Conservation (phyloP, 2,797 vertebrate genomes). For the Enteromius radiatus region DNA sequence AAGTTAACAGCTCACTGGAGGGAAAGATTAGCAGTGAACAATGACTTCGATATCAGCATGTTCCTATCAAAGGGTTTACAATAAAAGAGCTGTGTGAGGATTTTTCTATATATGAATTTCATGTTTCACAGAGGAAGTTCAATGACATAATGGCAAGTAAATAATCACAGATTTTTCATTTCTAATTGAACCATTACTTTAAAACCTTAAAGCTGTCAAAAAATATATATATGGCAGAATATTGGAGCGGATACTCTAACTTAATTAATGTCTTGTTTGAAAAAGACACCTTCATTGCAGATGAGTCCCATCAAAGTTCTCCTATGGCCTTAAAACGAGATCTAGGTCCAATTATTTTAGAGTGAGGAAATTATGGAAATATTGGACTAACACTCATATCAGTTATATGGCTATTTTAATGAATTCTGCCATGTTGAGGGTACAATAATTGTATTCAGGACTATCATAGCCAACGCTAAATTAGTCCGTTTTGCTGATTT, state of each 20-base stretch:
- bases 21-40: background rate
- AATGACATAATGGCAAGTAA: background rate
- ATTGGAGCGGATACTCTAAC: constrained; percentile 6
- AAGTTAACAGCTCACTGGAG: constrained; percentile 12
- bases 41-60: background rate
- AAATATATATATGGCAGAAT: background rate
- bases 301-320: constrained; percentile 61
- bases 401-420: constrained; percentile 55
- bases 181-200: background rate
- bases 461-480: constrained; percentile 51
- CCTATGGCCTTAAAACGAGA: constrained; percentile 58
- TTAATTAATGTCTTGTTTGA: constrained; percentile 48
- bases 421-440: constrained; percentile 56
- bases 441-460: constrained; percentile 56
- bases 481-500: constrained; percentile 56
- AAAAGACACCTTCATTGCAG: constrained; percentile 53
- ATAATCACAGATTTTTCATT: constrained; percentile 8
- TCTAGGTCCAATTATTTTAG: constrained; percentile 61
- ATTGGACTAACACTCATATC: constrained; percentile 59
- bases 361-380: constrained; percentile 58
- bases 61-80: background rate
- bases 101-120: background rate
- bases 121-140: background rate
- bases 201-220: constrained; percentile 35
- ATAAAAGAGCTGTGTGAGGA: constrained; percentile 1